Base-by-base conservation (phyloP, 2,797 vertebrate genomes). In the Bradypodion ventrale region DNA sequence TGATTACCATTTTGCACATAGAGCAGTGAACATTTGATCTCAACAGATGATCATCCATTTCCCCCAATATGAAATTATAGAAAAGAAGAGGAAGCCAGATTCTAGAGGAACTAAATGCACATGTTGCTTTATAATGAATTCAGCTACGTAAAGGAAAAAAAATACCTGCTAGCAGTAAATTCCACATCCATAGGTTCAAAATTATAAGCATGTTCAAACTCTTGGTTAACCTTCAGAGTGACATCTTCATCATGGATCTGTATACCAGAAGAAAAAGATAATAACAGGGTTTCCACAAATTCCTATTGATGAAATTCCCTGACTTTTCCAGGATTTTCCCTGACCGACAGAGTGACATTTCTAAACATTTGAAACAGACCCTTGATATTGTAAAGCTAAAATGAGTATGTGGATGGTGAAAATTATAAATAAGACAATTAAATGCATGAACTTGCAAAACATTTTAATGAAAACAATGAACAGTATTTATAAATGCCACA, bases 141-240 rank as follows among this genome's bases (percentile, higher is more conserved):
- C 3, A 75, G 25, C 65, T 35, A 7, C 4, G 9, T 49, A 37
- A 63, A 37, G n/a, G n/a, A 29, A 69, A 23, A n/a, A 40, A 4
- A 80, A 83, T 89, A 98, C 99, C 98, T 97, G 95, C 96, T 98
- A 37, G 94, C 96, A 1, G 96, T 95, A 86, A 99, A 99, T 86
- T 98, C 98, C 60, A 99, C 97, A 85, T 99, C 97, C 90, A 99
- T 95, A 1, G 98, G 98, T 88, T 99, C 97, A 32, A 93, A 97
- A 2, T 96, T 94, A 88, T 99, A 99, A 49, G 91, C 46, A 23
- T 89, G 94, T 63, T 97, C 97, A 91, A 99, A 97, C 3, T 97
- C 96, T 0, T 93, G 66, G 83, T 98, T 97, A 78, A 97, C 95
- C 79, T 96, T 96, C 84, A 99, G 96, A 90, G 95, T 97, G 83